Evolutionary conservation across 2,113 vertebrate species (phyloP).

Genomic region (Lepidiolamprologus cunningtoni): DNA sequence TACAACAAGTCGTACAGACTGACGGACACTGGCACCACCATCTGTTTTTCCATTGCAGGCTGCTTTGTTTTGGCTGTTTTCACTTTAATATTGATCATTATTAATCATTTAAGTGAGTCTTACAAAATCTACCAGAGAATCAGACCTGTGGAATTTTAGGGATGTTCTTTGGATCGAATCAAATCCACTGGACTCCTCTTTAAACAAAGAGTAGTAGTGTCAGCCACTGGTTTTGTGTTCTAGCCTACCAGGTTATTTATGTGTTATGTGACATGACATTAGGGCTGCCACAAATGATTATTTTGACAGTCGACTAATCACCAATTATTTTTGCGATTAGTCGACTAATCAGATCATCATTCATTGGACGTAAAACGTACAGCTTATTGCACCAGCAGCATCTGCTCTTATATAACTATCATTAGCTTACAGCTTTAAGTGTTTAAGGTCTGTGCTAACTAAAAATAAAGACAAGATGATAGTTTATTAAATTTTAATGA

Average conservation of each 20-base stretch:
- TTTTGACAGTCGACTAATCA: no score
- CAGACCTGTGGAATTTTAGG: neutral
- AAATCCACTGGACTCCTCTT: neutral
- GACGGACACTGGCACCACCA: neutral
- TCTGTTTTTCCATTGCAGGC: no score
- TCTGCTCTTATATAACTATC: no score
- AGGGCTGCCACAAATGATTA: neutral
- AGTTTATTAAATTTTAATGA: accelerated
- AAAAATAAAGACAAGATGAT: no score
- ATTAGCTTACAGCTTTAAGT: no score
- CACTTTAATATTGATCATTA: neutral
- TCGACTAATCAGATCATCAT: no score
- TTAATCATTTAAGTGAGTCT: neutral
- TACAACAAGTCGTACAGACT: no score
- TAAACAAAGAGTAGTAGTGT: neutral
- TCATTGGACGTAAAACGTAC: accelerated
- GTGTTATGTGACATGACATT: neutral
- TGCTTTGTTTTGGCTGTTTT: neutral
- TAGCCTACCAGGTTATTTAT: accelerated
- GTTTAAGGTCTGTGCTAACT: no score
- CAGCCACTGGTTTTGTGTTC: neutral
- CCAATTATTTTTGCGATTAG: no score
- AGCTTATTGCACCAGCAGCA: no score
- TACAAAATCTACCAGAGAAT: neutral
- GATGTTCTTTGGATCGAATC: neutral